phyloP scores from a whole-genome alignment of 2,797 vertebrate genomes.

The Malacoraja senta region DNA sequence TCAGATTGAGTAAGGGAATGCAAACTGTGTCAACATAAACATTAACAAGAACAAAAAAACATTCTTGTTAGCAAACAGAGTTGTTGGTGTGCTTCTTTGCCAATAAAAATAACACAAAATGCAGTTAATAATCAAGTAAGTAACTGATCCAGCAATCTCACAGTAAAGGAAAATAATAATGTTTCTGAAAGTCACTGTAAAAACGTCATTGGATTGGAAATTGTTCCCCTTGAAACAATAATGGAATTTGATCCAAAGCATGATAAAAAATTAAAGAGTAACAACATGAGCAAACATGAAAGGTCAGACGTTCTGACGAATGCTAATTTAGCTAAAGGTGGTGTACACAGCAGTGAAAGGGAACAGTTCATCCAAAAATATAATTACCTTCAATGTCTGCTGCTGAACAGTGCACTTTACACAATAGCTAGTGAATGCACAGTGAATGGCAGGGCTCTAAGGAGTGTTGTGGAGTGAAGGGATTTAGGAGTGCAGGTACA shows the following conservation, averaged over 20 bases:
- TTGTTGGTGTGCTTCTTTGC: neutral
- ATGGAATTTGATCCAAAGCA: slow-evolving; percentile 33
- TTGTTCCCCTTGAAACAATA: slow-evolving; percentile 15
- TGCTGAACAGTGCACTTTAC: neutral
- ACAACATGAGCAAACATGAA: slow-evolving; percentile 25
- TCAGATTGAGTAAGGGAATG: neutral
- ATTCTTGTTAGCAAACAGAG: neutral
- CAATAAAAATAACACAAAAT: slow-evolving; percentile 17
- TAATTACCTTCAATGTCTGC: neutral
- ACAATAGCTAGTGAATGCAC: neutral
- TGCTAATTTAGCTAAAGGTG: slow-evolving; percentile 17
- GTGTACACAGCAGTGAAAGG: slow-evolving; percentile 6
- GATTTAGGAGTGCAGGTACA: too few species aligned
- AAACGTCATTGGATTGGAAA: neutral
- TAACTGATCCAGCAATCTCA: neutral
- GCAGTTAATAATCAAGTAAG: neutral
- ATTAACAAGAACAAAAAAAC: slow-evolving; percentile 21
- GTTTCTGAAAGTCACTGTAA: slow-evolving; percentile 1
- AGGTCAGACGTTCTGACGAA: slow-evolving; percentile 30
- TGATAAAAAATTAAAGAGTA: slow-evolving; percentile 34
- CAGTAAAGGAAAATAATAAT: slow-evolving; percentile 21
- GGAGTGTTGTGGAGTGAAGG: too few species aligned
- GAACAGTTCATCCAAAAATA: neutral
- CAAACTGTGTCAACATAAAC: slow-evolving; percentile 12
- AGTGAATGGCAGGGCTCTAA: too few species aligned